These are phyloP conservation scores for Malurus leucopterus DNA, from an alignment of 2,797 vertebrate species.

Conservation along the genomic window DNA sequence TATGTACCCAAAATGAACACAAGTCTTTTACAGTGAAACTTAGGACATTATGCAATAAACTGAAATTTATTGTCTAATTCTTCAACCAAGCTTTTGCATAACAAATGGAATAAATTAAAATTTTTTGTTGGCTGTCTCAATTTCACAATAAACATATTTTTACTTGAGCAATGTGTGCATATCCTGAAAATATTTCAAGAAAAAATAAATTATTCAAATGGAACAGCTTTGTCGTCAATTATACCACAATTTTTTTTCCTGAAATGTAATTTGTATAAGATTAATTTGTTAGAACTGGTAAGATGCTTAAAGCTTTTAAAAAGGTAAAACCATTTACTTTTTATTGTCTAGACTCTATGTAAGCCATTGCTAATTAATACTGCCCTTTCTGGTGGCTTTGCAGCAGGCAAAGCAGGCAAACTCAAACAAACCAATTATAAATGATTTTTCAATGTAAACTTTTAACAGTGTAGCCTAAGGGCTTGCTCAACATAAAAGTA, in stretches of 20 bases:
- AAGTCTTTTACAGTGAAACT: slow-evolving; percentile 36
- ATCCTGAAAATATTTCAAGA: slow-evolving; percentile 43
- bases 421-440: slow-evolving; percentile 73
- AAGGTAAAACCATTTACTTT: slow-evolving; percentile 29
- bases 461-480: slow-evolving; percentile 69
- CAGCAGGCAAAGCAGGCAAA: slow-evolving; percentile 38
- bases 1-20: slow-evolving; percentile 17
- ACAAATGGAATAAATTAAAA: slow-evolving; percentile 64
- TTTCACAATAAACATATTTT: slow-evolving; percentile 55
- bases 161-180: slow-evolving; percentile 30
- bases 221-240: not conserved
- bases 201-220: slow-evolving; percentile 27
- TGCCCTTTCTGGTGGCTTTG: slow-evolving; percentile 60
- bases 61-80: slow-evolving; percentile 55
- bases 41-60: slow-evolving; percentile 23
- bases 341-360: slow-evolving; percentile 57
- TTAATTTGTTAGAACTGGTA: slow-evolving; percentile 19
- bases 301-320: slow-evolving; percentile 11
- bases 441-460: slow-evolving; percentile 72
- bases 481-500: slow-evolving; percentile 69
- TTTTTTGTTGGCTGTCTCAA: slow-evolving; percentile 10
- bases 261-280: slow-evolving; percentile 10
- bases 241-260: not conserved
- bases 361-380: slow-evolving; percentile 64
- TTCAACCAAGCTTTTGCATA: slow-evolving; percentile 14